phyloP scores from a whole-genome alignment of 1,140 invertebrate species.

The Centruroides sculpturatus region DNA sequence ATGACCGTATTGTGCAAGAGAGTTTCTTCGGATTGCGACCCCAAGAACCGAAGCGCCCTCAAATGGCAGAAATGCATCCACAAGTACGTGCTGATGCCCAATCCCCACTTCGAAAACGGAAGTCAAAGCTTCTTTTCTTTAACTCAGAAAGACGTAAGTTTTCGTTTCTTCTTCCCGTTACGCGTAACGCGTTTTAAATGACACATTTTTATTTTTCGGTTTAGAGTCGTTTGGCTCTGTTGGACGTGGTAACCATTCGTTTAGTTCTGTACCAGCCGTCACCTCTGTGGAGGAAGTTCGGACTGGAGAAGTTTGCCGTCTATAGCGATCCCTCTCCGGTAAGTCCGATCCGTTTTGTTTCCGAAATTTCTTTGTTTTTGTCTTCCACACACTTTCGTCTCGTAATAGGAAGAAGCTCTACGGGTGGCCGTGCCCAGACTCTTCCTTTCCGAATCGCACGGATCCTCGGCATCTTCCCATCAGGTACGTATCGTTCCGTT shows the following conservation, averaged over 20 bases:
- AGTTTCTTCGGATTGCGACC: slow-evolving; percentile 17
- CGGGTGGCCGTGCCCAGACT: too few relatives aligned
- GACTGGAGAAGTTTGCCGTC: slow-evolving; percentile 34
- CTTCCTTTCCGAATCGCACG: too few relatives aligned
- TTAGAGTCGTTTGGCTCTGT: slow-evolving; percentile 26
- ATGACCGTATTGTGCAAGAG: slow-evolving; percentile 16
- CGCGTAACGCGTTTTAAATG: neutral
- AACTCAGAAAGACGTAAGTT: slow-evolving; percentile 30
- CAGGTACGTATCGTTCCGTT: too few relatives aligned
- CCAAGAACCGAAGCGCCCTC: slow-evolving; percentile 1
- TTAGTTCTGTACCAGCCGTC: slow-evolving; percentile 39
- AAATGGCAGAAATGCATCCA: slow-evolving; percentile 32
- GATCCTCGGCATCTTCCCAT: too few relatives aligned
- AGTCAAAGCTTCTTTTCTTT: slow-evolving; percentile 34
- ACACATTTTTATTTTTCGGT: neutral
- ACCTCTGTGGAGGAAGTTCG: slow-evolving; percentile 37
- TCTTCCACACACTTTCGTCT: too few relatives aligned
- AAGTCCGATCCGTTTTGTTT: neutral
- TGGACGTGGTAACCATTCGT: slow-evolving; percentile 27
- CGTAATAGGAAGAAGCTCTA: too few relatives aligned
- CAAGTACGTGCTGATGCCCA: slow-evolving; percentile 33
- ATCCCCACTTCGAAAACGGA: slow-evolving; percentile 33
- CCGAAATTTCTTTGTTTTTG: too few relatives aligned
- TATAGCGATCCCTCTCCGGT: slow-evolving; percentile 18
- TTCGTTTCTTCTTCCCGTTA: neutral